These are phyloP conservation scores for Bombylius major DNA, from an alignment of 2,888 invertebrate species.

Conservation along the genomic window DNA sequence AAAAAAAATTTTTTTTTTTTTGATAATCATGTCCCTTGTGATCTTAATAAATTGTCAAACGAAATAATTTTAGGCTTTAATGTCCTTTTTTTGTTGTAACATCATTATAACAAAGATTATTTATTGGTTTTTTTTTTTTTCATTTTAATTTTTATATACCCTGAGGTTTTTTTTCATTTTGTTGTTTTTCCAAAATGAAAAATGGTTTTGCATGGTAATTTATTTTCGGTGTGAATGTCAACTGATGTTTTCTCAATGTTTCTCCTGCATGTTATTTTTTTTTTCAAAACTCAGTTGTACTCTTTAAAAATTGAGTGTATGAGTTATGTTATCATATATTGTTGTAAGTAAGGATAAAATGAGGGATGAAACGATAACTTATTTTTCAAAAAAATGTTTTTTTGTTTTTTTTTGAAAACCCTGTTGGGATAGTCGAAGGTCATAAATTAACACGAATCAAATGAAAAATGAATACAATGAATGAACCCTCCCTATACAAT, in stretches of 20 bases:
- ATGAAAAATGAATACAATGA: constrained; percentile 8
- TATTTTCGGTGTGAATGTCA: constrained; percentile 13
- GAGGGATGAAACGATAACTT: constrained; percentile 3
- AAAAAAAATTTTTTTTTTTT: too few relatives aligned
- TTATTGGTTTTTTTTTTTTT: constrained; percentile 15
- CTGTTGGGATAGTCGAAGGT: constrained; percentile 4
- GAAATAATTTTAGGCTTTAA: constrained; percentile 19
- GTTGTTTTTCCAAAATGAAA: constrained; percentile 6
- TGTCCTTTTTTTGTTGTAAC: constrained; percentile 13
- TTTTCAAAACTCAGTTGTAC: too few relatives aligned
- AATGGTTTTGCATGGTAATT: constrained; percentile 14
- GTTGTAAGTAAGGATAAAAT: neutral
- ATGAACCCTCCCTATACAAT: neutral
- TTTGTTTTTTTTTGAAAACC: neutral
- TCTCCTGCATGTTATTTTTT: too few relatives aligned
- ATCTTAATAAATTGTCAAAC: constrained; percentile 18
- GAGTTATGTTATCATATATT: too few relatives aligned
- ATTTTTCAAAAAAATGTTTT: too few relatives aligned
- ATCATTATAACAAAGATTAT: constrained; percentile 13
- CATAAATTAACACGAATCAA: constrained; percentile 9
- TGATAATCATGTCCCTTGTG: constrained; percentile 13
- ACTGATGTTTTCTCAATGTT: neutral
- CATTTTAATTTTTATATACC: neutral
- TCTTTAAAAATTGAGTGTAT: too few relatives aligned
- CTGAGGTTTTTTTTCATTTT: neutral